phyloP scores from a whole-genome alignment of 2,888 invertebrate genomes.

The Laspeyria flexula region DNA sequence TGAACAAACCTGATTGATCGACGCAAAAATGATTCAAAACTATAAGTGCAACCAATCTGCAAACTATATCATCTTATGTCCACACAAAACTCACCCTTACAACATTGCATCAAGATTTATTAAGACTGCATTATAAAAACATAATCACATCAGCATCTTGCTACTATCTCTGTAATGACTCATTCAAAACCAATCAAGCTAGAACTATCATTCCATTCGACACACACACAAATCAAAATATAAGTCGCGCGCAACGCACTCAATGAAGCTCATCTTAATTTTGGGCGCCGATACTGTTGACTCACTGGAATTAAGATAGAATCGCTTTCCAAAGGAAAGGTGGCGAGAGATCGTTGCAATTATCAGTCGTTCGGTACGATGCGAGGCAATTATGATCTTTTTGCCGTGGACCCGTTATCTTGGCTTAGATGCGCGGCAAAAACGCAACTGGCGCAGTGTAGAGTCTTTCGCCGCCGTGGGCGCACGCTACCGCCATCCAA shows the following conservation, averaged over 20 bases:
- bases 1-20: constrained; percentile 54
- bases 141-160: constrained; percentile 30
- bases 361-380: constrained; percentile 67
- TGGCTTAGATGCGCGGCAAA: constrained; percentile 76
- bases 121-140: constrained; percentile 19
- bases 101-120: constrained; percentile 23
- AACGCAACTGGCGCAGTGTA: constrained; percentile 72
- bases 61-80: constrained; percentile 22
- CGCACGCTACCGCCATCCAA: constrained; percentile 59
- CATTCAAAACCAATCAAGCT: constrained; percentile 42
- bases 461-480: constrained; percentile 60
- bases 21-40: constrained; percentile 58
- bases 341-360: constrained; percentile 79
- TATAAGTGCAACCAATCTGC: constrained; percentile 43
- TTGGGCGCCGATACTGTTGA: constrained; percentile 60
- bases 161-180: constrained; percentile 44
- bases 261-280: constrained; percentile 47
- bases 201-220: constrained; percentile 38
- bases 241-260: constrained; percentile 13
- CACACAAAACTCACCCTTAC: constrained; percentile 41
- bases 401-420: constrained; percentile 82
- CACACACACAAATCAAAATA: constrained; percentile 5
- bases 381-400: constrained; percentile 82
- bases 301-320: constrained; percentile 75
- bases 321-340: constrained; percentile 85